Base-by-base conservation (phyloP, 2,797 vertebrate genomes). In the Lophotriccus pileatus region DNA sequence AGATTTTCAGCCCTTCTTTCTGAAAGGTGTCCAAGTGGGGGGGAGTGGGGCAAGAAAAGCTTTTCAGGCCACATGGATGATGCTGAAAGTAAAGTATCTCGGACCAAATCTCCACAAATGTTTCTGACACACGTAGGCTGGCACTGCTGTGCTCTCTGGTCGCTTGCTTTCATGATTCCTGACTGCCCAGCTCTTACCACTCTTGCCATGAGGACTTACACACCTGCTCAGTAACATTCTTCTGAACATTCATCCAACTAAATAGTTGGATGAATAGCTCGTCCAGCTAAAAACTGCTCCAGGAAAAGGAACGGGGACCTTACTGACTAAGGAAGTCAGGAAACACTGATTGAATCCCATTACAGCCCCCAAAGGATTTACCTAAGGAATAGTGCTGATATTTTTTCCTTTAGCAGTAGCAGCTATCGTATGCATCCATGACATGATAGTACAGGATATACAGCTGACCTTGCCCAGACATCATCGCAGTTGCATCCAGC, bases 381-480 rank as follows among this genome's bases (percentile, higher is more conserved):
- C 19, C 8, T 55, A 79, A 82, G 20, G 15, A 75, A 46, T 0
- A 16, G 22, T 13, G 5, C 6, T 3, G 3, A 2, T 43, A 25
- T 0, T n/a, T 88, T 52, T 78, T 18, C 19, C 28, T 64, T 56
- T 27, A 78, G 32, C 60, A 52, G 22, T 32, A n/a, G 5, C 25
- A 56, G 23, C 17, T 50, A 58, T 23, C 1, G 2, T 12, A 5
- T 4, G 9, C 8, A 70, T 41, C 34, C 17, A 4, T 15, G 47
- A 41, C 1, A 4, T 13, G 22, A 25, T 9, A 39, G 37, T 46
- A 50, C 0, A 50, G 17, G 20, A 30, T 14, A 60, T 3, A 46
- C 2, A 62, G 53, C 25, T 78, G 74, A 52, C 27, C 70, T 75
- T 72, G 69, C 43, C 37, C 70, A 64, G 56, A 34, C 19, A 75